Conservation (phyloP, 2,113 vertebrate genomes). For the Murina feae region DNA sequence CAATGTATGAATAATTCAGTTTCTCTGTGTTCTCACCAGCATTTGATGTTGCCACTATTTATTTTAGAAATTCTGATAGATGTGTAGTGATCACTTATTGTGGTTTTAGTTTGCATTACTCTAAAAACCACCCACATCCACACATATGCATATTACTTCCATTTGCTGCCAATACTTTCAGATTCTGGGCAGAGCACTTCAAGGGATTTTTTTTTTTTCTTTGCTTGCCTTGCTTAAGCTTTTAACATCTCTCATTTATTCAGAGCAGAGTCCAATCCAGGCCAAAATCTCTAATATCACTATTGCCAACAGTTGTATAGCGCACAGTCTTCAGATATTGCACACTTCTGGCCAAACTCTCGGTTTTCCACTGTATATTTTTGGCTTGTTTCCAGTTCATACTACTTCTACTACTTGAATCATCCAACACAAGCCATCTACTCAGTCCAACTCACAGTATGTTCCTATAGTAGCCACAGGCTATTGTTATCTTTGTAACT, state of each 20-base stretch:
- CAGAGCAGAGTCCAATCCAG: not conserved
- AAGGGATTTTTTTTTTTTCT: not conserved
- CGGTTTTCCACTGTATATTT: not conserved
- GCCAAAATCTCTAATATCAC: not conserved
- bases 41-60: not conserved
- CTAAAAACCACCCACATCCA: not conserved
- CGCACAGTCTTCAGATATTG: not conserved
- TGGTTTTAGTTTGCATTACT: too few relatives aligned
- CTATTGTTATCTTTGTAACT: not conserved
- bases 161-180: not conserved
- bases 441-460: not conserved
- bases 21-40: not conserved
- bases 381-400: not conserved
- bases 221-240: not conserved
- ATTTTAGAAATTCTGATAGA: not conserved
- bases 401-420: not conserved
- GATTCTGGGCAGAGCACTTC: not conserved
- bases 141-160: not conserved
- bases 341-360: not conserved
- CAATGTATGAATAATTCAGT: not conserved
- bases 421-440: not conserved
- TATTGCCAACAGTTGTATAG: not conserved
- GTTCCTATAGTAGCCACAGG: not conserved
- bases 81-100: not conserved
- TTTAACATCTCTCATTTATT: not conserved